phyloP scores from a whole-genome alignment of 2,888 invertebrate genomes.

The Leptogaster cylindrica region DNA sequence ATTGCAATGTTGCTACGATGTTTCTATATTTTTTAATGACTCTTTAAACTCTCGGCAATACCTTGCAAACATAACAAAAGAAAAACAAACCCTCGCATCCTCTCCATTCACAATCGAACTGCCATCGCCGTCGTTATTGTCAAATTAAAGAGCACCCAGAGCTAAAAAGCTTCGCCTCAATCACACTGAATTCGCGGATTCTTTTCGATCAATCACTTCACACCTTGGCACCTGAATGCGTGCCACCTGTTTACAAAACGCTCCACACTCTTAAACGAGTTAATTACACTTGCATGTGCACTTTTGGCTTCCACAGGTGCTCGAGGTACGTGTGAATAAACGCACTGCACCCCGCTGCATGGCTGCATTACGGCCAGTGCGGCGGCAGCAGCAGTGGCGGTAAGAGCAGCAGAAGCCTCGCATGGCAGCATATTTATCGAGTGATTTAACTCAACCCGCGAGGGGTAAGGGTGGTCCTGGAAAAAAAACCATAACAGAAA shows the following conservation, averaged over 20 bases:
- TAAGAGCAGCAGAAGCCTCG: not conserved
- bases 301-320: conserved; percentile 40
- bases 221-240: conserved; percentile 37
- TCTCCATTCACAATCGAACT: too few species aligned
- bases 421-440: conserved; percentile 36
- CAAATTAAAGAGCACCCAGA: too few species aligned
- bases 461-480: too few species aligned
- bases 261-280: conserved; percentile 37
- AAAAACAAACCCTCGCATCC: too few species aligned
- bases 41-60: too few species aligned
- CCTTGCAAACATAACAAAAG: too few species aligned
- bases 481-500: too few species aligned
- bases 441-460: conserved; percentile 27
- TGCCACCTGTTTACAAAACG: conserved; percentile 39
- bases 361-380: conserved; percentile 23
- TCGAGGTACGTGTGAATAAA: conserved; percentile 25
- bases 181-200: too few species aligned
- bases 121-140: too few species aligned
- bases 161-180: too few species aligned
- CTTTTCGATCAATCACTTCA: conserved; percentile 39
- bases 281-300: conserved; percentile 40
- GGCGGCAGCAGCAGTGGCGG: not conserved
- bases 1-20: too few species aligned
- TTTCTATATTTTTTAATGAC: too few species aligned
- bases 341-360: conserved; percentile 22